Evolutionary conservation across 2,113 vertebrate species (phyloP), one percentile per base, ranked within the genome.

Genomic region (Ploceus nigricollis): DNA sequence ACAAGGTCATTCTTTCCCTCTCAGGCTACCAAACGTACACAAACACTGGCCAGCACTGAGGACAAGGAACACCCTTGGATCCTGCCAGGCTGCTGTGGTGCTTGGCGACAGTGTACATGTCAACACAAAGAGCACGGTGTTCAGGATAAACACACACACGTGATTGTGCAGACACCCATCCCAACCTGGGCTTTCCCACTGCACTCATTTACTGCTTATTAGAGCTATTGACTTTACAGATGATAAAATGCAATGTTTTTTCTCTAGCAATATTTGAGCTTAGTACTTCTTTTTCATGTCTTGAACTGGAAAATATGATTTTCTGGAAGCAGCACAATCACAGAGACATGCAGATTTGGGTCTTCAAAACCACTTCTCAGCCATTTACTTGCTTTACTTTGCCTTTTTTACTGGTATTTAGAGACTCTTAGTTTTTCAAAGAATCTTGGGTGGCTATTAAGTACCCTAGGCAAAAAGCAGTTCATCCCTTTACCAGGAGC

Each of bases 111-210:
- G 70, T 39, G 56, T 73, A 15, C 39, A 64, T 65, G 31, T 82
- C 88, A 88, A 82, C 79, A 90, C 31, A 21, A 3, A 7, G 70
- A 37, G 27, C 31, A 19, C 2, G 3, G 21, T 24, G 58, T 40
- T 42, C 56, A 30, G 5, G 31, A 20, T 7, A 35, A 94, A 77
- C 50, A 50, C 42, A 33, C 13, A 9, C 31, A 21, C 1, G 3
- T 9, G 20, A 2, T 40, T 39, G 31, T 25, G 13, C 47, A 45
- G 22, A 8, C 60, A 45, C 0, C 1, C 11, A 18, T 3, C 20
- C 56, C 39, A 81, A 1, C 33, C 10, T 71, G 31, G 4, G 1
- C 68, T 79, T 21, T 64, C 25, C 27, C 58, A 37, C 63, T 54
- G 35, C 56, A 15, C 17, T 37, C 15, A 5, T 76, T 72, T 24